Conservation (phyloP, 2,113 vertebrate species). For the Lagopus leucura region DNA sequence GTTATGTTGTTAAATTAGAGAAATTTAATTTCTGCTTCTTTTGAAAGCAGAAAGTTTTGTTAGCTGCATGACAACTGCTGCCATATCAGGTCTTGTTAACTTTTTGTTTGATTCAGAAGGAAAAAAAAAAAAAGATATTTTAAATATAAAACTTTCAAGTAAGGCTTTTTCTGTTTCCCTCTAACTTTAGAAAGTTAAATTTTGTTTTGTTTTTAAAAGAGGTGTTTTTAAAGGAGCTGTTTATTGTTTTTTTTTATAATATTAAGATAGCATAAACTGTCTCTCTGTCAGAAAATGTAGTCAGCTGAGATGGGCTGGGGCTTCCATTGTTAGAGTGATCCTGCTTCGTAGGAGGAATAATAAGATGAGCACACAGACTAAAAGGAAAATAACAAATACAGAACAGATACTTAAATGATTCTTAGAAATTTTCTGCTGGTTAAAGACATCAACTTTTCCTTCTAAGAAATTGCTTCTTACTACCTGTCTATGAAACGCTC, state of each 20-base stretch:
- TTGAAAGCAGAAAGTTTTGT: not conserved
- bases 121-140: not conserved
- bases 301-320: not conserved
- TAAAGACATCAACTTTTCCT: not conserved
- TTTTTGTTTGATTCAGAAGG: not conserved
- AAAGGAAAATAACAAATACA: not conserved
- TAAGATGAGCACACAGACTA: not conserved
- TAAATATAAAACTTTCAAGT: not conserved
- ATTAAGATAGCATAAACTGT: not conserved
- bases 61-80: not conserved
- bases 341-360: not conserved
- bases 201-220: not conserved
- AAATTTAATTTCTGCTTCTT: not conserved
- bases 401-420: not conserved
- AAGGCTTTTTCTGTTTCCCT: not conserved
- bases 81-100: not conserved
- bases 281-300: not conserved
- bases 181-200: not conserved
- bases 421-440: not conserved
- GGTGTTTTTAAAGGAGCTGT: not conserved
- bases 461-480: not conserved
- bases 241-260: not conserved
- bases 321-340: not conserved
- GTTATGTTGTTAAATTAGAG: not conserved
- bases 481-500: not conserved